Percentiles rank a stretch among this genome's conserved stretches.
These are phyloP conservation scores for Ochropacha duplaris DNA, from an alignment of 2,888 invertebrate genomes.

Conservation along the genomic window DNA sequence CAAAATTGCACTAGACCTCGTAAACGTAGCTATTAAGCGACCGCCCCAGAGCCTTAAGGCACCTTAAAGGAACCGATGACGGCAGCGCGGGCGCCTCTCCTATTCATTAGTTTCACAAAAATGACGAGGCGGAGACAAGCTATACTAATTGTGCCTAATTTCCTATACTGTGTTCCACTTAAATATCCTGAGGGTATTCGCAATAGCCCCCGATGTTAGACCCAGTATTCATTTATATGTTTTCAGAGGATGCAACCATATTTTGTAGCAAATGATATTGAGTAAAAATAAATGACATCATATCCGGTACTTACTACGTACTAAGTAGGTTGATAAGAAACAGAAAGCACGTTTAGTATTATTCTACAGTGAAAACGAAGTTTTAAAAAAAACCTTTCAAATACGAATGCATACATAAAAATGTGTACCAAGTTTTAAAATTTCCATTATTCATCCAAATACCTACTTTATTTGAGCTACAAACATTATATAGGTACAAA, in stretches of 20 bases:
- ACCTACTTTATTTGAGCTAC: too few relatives aligned
- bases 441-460: too few relatives aligned
- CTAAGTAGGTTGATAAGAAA: too few relatives aligned
- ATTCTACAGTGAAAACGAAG: too few relatives aligned
- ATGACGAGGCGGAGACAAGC: slow-evolving; percentile 47
- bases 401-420: too few relatives aligned
- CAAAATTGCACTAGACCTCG: slow-evolving; percentile 69
- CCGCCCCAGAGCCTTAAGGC: slow-evolving; percentile 48
- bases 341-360: too few relatives aligned
- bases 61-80: slow-evolving; percentile 54
- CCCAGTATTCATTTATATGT: not conserved
- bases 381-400: too few relatives aligned
- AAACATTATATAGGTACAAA: too few relatives aligned
- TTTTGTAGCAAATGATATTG: too few relatives aligned
- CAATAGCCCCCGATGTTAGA: not conserved
- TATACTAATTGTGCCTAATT: slow-evolving; percentile 54
- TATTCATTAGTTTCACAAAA: slow-evolving; percentile 57
- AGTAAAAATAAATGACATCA: too few relatives aligned
- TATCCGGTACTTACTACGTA: too few relatives aligned
- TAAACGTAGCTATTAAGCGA: slow-evolving; percentile 53
- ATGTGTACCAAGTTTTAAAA: too few relatives aligned
- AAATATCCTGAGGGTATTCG: slow-evolving; percentile 1
- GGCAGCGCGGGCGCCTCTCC: slow-evolving; percentile 35
- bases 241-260: not conserved
- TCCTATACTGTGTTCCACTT: slow-evolving; percentile 15